Conservation (phyloP, 1,140 invertebrate genomes). For the Psix sp. region DNA sequence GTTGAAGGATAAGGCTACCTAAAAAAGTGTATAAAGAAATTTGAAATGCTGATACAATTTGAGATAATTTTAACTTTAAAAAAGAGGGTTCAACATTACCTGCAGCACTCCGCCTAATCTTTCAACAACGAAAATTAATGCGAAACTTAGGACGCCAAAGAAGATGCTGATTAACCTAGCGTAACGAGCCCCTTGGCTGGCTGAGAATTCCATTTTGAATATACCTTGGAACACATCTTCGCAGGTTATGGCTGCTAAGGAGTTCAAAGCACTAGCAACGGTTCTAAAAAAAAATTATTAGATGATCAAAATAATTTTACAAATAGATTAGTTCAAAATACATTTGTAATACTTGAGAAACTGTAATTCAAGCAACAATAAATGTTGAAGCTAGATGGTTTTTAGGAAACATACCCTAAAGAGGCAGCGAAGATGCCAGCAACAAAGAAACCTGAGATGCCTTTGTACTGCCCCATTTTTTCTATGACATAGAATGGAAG, state of each 20-base stretch:
- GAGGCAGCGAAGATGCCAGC: conserved; percentile 87
- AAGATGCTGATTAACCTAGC: conserved; percentile 81
- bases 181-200: conserved; percentile 82
- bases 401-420: conserved; percentile 79
- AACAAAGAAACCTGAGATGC: conserved; percentile 92
- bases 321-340: no score
- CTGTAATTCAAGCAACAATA: not conserved
- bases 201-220: conserved; percentile 82
- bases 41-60: no score
- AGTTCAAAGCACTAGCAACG: conserved; percentile 93
- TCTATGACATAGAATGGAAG: conserved; percentile 91
- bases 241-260: conserved; percentile 91
- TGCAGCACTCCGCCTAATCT: conserved; percentile 88
- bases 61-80: conserved; percentile 6
- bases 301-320: no score
- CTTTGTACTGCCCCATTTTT: conserved; percentile 82
- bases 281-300: conserved; percentile 82
- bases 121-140: conserved; percentile 87
- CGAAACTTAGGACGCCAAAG: conserved; percentile 82
- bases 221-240: conserved; percentile 89
- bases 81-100: conserved; percentile 68
- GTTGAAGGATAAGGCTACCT: conserved; percentile 90
- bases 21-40: no score
- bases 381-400: not conserved
- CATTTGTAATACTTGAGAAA: no score